Evolutionary conservation across 2,797 vertebrate genomes (phyloP), one percentile per base, ranked within the genome.

Genomic region (Psittacula echo): DNA sequence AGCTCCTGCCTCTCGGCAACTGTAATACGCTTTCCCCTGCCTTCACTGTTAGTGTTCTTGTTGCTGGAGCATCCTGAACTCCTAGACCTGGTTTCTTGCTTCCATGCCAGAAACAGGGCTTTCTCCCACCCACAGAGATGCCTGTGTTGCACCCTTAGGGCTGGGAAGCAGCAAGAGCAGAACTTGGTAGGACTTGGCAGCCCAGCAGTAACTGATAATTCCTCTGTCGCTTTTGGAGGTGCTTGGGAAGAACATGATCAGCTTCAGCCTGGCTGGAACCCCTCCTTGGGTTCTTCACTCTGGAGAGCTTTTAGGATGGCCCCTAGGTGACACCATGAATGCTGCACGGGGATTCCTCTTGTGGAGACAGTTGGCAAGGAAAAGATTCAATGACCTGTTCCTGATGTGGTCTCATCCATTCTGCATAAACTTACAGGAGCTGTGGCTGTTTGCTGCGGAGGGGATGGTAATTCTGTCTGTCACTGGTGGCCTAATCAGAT

Each of bases 221-320:
- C 61, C 41, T 84, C 20, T 13, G 2, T 70, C 34, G 54, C 6
- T 60, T 91, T 45, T 58, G 67, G 50, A 89, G 32, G 34, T 30
- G 50, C 23, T 72, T 85, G 50, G 67, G 39, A 87, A 79, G 34
- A 82, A 42, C 29, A 54, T 7, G 21, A 47, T n/a, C 22, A 65
- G 0, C 22, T 18, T 56, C 22, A 75, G 0, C 11, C 23, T 58
- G 50, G 3, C 29, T 85, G 11, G 12, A 23, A 53, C 5, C 3
- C 22, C 68, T 84, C 21, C 27, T 53, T 30, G 11, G 11, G 9
- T 51, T 84, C 66, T 89, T 89, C 26, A 50, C 20, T 34, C 41
- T 45, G 29, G 7, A 50, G 32, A 47, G 19, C 27, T 58, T 85
- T 42, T 39, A 87, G 29, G 9, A 65, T 16, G 17, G 37, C 13